These are phyloP conservation scores for Trialeurodes vaporariorum DNA, from an alignment of 1,140 invertebrate genomes.

Conservation along the genomic window DNA sequence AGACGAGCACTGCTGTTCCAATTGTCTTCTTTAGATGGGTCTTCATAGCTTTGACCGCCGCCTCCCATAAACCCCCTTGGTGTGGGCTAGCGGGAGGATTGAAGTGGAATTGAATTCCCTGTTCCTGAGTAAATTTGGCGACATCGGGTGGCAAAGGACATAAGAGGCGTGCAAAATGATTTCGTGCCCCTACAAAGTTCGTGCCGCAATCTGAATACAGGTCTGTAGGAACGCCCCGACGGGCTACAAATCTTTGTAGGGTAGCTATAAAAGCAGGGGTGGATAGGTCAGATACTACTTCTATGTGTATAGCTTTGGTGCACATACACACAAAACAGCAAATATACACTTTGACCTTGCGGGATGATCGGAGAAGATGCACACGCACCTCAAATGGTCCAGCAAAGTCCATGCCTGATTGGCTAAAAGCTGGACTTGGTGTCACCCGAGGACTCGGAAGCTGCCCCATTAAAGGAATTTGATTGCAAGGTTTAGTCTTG, in stretches of 20 bases:
- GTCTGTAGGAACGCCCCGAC: slow-evolving; percentile 28
- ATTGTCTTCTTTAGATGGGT: too few species aligned
- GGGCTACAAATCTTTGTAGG: slow-evolving; percentile 31
- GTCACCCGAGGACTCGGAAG: slow-evolving; percentile 26
- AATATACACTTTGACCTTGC: slow-evolving; percentile 32
- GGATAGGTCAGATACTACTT: slow-evolving; percentile 31
- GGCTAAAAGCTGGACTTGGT: slow-evolving; percentile 25
- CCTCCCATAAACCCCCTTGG: slow-evolving; percentile 31
- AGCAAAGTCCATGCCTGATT: slow-evolving; percentile 33
- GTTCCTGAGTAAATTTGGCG: not conserved
- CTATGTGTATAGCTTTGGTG: slow-evolving; percentile 35
- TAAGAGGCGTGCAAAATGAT: slow-evolving; percentile 7
- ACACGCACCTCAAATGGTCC: slow-evolving; percentile 30
- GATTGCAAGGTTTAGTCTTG: slow-evolving; percentile 8
- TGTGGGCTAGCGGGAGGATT: slow-evolving; percentile 28
- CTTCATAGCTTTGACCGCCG: too few species aligned
- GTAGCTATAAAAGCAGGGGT: slow-evolving; percentile 32
- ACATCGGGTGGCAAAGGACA: too few species aligned
- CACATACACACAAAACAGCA: slow-evolving; percentile 35
- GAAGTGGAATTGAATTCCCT: slow-evolving; percentile 17
- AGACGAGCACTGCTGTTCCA: too few species aligned
- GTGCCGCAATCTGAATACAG: slow-evolving; percentile 32
- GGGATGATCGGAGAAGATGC: slow-evolving; percentile 6
- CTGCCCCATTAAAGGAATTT: slow-evolving; percentile 27
- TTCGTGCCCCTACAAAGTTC: slow-evolving; percentile 30